Base-by-base conservation (phyloP, 2,797 vertebrate species). In the Acridotheres tristis region DNA sequence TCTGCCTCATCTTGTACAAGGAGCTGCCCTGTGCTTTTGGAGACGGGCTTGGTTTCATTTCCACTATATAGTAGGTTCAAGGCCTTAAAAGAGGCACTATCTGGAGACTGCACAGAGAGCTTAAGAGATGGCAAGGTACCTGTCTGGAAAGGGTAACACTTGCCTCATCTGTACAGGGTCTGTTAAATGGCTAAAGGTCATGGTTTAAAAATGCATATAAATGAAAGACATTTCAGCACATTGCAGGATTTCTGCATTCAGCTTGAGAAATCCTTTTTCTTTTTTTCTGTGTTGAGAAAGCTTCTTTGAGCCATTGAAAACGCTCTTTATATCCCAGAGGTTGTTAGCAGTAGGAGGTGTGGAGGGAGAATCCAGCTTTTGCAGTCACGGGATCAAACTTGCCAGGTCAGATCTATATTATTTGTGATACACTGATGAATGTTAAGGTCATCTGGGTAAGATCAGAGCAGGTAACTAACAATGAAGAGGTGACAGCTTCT, bases 291-390 rank as follows among this genome's bases (percentile, higher is more conserved):
- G n/a, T 43, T 91, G 73, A 85, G 88, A 91, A 91, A 23, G 8
- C 13, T 91, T 75, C 68, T 92, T 72, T 88, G 76, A 96, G 61
- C 36, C 30, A 68, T 43, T 92, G 72, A 89, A 91, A 89, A 34
- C 19, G 38, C 12, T 88, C 72, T 85, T 85, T 93, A 20, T 45
- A 53, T 83, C 61, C 54, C n/a, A 51, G 66, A 81, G n/a, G 38
- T 54, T 80, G 75, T 83, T 84, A 94, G 72, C 11, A 0, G 51
- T 47, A 67, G 89, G 89, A 83, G 65, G 62, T 34, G 18, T 65
- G 29, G 65, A 81, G 51, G 61, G 72, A 92, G 85, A 92, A 95
- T 88, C 89, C 76, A 72, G 27, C 72, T 93, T 85, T 85, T 67
- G 34, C 68, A 71, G 48, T 61, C 45, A 63, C 0, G 3, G 55